Evolutionary conservation across 1,140 invertebrate species (phyloP).

Genomic region (Apis laboriosa): DNA sequence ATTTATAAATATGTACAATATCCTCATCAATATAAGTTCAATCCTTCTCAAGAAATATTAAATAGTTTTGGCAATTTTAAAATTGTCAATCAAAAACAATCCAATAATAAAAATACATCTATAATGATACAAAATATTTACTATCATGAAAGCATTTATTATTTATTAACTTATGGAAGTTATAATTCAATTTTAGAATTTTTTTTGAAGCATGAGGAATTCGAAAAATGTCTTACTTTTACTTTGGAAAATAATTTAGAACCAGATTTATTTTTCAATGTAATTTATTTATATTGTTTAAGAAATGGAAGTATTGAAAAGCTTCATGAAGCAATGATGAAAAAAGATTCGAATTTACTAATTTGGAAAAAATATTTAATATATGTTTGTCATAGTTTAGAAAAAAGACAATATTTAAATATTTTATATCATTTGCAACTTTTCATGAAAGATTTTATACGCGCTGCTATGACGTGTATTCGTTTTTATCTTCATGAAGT

Average conservation of each 20-base stretch:
- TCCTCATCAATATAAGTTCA: slow-evolving; percentile 61
- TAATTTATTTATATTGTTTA: slow-evolving; percentile 85
- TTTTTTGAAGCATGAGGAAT: slow-evolving; percentile 84
- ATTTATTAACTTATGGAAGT: slow-evolving; percentile 87
- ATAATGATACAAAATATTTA: slow-evolving; percentile 74
- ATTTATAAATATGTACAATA: slow-evolving; percentile 66
- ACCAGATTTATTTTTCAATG: slow-evolving; percentile 86
- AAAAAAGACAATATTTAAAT: slow-evolving; percentile 84
- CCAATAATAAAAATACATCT: slow-evolving; percentile 49
- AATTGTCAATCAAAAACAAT: slow-evolving; percentile 73
- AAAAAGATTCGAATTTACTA: slow-evolving; percentile 83
- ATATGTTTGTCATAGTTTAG: slow-evolving; percentile 85
- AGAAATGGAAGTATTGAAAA: slow-evolving; percentile 83
- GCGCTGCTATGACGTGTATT: slow-evolving; percentile 88
- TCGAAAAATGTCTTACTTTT: slow-evolving; percentile 83
- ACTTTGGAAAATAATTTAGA: slow-evolving; percentile 85
- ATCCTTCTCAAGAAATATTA: slow-evolving; percentile 76
- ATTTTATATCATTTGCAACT: slow-evolving; percentile 87
- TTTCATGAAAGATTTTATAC: slow-evolving; percentile 85
- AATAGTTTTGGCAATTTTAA: slow-evolving; percentile 78
- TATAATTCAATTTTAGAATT: slow-evolving; percentile 86
- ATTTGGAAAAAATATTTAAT: slow-evolving; percentile 86
- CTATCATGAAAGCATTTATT: slow-evolving; percentile 88
- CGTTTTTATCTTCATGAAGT: slow-evolving; percentile 84
- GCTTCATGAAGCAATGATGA: slow-evolving; percentile 83